phyloP scores from a whole-genome alignment of 2,113 vertebrate species.

The Lepus timidus region DNA sequence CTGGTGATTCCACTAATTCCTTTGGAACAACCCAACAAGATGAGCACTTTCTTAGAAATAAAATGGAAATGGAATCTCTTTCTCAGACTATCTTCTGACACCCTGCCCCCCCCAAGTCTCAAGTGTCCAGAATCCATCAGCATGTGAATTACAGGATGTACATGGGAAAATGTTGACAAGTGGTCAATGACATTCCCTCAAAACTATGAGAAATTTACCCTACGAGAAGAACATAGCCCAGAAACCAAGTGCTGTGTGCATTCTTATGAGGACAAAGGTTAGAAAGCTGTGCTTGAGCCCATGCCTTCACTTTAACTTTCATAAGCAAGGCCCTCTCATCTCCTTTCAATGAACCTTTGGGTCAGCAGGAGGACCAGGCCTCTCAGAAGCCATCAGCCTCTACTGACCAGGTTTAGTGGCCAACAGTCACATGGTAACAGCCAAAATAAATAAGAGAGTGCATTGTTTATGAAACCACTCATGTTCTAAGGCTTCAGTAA shows the following conservation, averaged over 20 bases:
- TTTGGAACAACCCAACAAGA: neutral
- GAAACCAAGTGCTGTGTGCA: conserved; percentile 52
- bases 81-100: neutral
- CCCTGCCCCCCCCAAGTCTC: too few relatives aligned
- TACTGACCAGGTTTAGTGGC: neutral
- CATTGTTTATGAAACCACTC: conserved; percentile 75
- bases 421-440: conserved; percentile 77
- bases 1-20: neutral
- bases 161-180: neutral
- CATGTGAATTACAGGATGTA: neutral
- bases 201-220: neutral
- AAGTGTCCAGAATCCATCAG: neutral
- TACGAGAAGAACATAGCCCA: conserved; percentile 33
- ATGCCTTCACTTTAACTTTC: neutral
- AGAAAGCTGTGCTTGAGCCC: conserved; percentile 41
- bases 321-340: neutral
- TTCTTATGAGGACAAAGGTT: conserved; percentile 55
- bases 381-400: neutral
- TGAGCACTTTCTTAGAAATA: neutral
- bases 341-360: rapidly evolving
- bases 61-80: neutral
- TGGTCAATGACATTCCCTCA: conserved; percentile 47
- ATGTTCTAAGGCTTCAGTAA: conserved; percentile 61
- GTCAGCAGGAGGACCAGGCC: neutral
- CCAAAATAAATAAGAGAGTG: conserved; percentile 60